phyloP scores from a whole-genome alignment of 2,797 vertebrate species.

The Hypotaenidia philippensis region DNA sequence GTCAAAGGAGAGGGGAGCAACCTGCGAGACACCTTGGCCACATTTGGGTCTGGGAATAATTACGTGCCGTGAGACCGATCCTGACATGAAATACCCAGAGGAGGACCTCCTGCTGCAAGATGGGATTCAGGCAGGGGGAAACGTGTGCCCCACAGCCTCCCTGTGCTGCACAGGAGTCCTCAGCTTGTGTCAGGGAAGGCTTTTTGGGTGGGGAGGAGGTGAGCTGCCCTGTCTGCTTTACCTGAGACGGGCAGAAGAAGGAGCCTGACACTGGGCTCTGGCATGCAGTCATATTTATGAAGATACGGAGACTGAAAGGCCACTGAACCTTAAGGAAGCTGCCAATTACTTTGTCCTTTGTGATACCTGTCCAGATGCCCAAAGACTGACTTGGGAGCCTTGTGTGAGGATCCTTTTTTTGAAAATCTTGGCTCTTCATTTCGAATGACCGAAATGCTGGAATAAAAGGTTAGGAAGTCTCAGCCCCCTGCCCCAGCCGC shows the following conservation, averaged over 20 bases:
- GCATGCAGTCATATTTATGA: not conserved
- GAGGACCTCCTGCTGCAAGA: not conserved
- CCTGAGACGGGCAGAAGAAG: not conserved
- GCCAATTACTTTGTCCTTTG: not conserved
- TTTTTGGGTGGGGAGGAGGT: not conserved
- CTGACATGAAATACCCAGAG: not conserved
- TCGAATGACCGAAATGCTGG: not conserved
- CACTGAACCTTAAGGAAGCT: not conserved
- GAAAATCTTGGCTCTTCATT: not conserved
- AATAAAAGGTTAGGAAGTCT: not conserved
- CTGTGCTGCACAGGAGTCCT: not conserved
- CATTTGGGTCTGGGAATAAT: not conserved
- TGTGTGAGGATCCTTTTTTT: not conserved
- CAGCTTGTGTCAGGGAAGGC: not conserved
- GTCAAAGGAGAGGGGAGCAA: not conserved
- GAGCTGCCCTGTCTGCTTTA: not conserved
- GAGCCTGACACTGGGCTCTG: not conserved
- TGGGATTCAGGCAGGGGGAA: not conserved
- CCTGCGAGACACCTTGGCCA: not conserved
- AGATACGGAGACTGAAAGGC: not conserved
- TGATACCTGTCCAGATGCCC: not conserved
- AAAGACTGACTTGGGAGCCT: not conserved
- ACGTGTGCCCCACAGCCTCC: not conserved
- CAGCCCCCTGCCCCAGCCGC: not conserved
- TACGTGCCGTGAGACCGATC: not conserved